Conservation (phyloP, 2,888 invertebrate genomes). For the Melieria crassipennis region DNA sequence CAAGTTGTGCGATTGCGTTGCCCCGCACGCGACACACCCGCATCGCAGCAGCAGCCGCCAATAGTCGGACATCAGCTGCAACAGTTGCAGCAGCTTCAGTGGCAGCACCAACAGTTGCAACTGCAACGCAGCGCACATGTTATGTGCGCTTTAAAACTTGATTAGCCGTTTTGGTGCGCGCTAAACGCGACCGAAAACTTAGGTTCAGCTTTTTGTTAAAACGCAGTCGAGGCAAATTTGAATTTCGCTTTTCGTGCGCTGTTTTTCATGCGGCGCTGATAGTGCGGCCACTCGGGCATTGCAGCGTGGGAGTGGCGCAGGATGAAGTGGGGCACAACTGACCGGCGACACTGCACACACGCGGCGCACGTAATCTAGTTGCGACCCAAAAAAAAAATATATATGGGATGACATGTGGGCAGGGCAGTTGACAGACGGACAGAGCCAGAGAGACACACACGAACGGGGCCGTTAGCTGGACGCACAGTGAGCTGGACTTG, state of each 20-base stretch:
- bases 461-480: background rate
- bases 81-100: slow-evolving; percentile 28
- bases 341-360: background rate
- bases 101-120: slow-evolving; percentile 26
- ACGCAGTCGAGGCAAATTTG: slow-evolving; percentile 52
- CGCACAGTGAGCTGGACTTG: no score
- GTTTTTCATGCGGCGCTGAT: slow-evolving; percentile 14
- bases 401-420: slow-evolving; percentile 58
- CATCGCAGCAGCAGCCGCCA: slow-evolving; percentile 50
- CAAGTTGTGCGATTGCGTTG: slow-evolving; percentile 1
- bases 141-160: slow-evolving; percentile 53
- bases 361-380: slow-evolving; percentile 35
- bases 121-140: slow-evolving; percentile 12
- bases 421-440: slow-evolving; percentile 44
- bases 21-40: slow-evolving; percentile 52
- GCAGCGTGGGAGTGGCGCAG: background rate
- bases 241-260: slow-evolving; percentile 45
- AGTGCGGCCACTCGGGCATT: slow-evolving; percentile 13
- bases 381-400: slow-evolving; percentile 32
- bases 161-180: slow-evolving; percentile 58
- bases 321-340: no score
- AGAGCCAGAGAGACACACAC: background rate
- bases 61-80: slow-evolving; percentile 26
- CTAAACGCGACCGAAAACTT: slow-evolving; percentile 36
- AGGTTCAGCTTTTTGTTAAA: slow-evolving; percentile 35